Evolutionary conservation across 2,113 vertebrate genomes (phyloP).

Genomic region (Misgurnus anguillicaudatus): DNA sequence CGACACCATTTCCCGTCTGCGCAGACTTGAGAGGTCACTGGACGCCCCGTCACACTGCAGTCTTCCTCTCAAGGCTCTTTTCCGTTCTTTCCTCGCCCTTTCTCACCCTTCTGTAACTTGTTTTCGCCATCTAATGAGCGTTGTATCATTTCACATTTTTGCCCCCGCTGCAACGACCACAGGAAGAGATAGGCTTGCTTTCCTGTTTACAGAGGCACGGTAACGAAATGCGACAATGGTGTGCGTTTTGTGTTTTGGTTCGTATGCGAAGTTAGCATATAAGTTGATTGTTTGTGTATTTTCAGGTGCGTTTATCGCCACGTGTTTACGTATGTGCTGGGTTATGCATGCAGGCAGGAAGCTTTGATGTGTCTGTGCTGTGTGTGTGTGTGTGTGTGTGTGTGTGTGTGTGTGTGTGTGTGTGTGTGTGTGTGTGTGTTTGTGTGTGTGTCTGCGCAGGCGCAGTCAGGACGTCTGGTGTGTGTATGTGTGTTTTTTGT

Average conservation of each 20-base stretch:
- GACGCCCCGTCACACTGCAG: conserved; percentile 25
- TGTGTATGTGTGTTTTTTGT: conserved; percentile 53
- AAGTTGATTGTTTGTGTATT: not conserved
- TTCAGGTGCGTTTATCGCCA: not conserved
- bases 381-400: conserved; percentile 16
- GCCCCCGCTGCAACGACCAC: conserved; percentile 14
- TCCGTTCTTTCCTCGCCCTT: conserved; percentile 2
- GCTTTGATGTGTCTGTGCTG: not conserved
- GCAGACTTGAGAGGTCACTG: conserved; percentile 37
- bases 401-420: conserved; percentile 23
- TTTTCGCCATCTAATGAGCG: not conserved
- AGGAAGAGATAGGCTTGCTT: conserved; percentile 59
- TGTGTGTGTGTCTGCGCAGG: conserved; percentile 7
- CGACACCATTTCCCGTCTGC: conserved; percentile 51
- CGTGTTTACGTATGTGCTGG: not conserved
- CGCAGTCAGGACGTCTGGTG: conserved; percentile 25
- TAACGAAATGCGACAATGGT: conserved; percentile 37
- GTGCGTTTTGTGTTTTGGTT: not conserved
- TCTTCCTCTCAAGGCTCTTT: conserved; percentile 12
- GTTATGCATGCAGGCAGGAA: conserved; percentile 16
- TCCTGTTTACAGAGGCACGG: conserved; percentile 54
- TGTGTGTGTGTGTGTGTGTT: conserved; percentile 8
- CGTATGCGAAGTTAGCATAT: not conserved
- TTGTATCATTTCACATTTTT: not conserved
- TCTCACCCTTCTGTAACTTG: not conserved